Evolutionary conservation across 2,888 invertebrate genomes (phyloP).

Genomic region (Rapana venosa): DNA sequence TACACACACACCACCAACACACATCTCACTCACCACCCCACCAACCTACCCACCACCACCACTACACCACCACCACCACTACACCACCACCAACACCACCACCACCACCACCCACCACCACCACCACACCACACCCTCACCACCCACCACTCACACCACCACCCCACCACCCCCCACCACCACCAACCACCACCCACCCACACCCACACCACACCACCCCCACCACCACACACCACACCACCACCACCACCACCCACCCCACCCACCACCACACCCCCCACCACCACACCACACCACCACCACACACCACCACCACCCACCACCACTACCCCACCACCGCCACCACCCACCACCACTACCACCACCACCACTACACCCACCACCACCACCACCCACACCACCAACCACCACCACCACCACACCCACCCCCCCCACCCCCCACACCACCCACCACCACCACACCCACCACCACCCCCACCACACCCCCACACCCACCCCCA

Average conservation of each 20-base stretch:
- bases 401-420: not conserved
- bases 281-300: too few species aligned
- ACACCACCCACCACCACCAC: not conserved
- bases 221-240: too few species aligned
- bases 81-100: not conserved
- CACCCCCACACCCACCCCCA: not conserved
- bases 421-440: not conserved
- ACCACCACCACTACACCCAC: not conserved
- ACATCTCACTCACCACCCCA: not conserved
- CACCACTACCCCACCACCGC: too few species aligned
- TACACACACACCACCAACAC: not conserved
- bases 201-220: too few species aligned
- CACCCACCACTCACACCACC: too few species aligned
- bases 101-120: not conserved
- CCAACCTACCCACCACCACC: not conserved
- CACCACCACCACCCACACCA: not conserved
- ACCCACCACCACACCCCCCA: too few species aligned
- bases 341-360: not conserved
- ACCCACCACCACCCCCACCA: not conserved
- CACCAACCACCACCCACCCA: slow-evolving; percentile 84
- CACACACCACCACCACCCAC: too few species aligned
- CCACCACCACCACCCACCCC: too few species aligned
- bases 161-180: slow-evolving; percentile 85
- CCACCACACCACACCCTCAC: not conserved
- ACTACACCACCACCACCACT: not conserved